phyloP scores from a whole-genome alignment of 2,888 invertebrate genomes.

The Scaptodrosophila latifasciaeformis region DNA sequence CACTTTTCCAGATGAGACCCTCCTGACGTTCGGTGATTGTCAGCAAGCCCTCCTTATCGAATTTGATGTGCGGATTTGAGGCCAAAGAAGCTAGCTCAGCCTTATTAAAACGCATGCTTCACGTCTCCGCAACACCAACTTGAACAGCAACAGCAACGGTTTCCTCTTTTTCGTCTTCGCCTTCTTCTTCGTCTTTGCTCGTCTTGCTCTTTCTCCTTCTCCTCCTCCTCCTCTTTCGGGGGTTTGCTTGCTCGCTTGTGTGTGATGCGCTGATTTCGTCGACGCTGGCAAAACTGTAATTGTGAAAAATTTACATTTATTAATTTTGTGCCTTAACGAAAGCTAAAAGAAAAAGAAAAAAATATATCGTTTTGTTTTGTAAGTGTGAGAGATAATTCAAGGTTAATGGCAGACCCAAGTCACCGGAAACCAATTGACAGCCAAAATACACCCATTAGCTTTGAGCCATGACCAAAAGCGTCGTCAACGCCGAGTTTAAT shows the following conservation, averaged over 20 bases:
- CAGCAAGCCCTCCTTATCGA: conserved; percentile 93
- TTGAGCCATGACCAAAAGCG: conserved; percentile 9
- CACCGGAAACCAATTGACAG: conserved; percentile 24
- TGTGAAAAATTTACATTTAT: neutral
- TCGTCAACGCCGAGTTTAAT: conserved; percentile 23
- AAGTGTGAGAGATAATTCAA: neutral
- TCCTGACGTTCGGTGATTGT: conserved; percentile 92
- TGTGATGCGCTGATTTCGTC: neutral
- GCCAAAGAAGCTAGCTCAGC: conserved; percentile 90
- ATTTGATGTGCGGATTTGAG: conserved; percentile 89
- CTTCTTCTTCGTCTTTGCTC: too few relatives aligned
- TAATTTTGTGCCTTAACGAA: neutral
- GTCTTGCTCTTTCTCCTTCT: too few relatives aligned
- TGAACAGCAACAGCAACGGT: neutral
- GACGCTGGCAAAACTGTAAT: neutral
- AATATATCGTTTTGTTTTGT: neutral
- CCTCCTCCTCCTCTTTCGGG: too few relatives aligned
- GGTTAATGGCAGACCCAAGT: conserved; percentile 2
- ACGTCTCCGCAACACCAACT: neutral
- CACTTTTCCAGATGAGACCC: conserved; percentile 91
- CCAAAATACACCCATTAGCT: conserved; percentile 18
- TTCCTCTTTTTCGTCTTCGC: too few relatives aligned
- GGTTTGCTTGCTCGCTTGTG: too few relatives aligned
- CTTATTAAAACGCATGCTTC: conserved; percentile 91
- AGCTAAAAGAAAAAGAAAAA: neutral